phyloP scores from a whole-genome alignment of 2,113 vertebrate genomes.

The Dasyurus viverrinus region DNA sequence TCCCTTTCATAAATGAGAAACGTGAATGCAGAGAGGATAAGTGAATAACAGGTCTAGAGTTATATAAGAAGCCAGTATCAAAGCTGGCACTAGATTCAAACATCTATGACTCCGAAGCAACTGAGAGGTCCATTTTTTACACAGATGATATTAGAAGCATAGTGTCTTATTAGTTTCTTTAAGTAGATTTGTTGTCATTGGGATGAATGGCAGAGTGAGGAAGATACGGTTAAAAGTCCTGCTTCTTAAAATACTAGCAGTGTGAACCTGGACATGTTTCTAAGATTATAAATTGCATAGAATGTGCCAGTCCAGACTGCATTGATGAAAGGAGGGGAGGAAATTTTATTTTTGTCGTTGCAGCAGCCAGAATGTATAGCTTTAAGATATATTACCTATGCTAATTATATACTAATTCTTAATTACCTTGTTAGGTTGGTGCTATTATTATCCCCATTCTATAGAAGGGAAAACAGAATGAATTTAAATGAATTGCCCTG shows the following conservation, averaged over 20 bases:
- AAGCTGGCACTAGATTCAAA: background rate
- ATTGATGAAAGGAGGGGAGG: background rate
- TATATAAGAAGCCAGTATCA: background rate
- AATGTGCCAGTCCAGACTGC: background rate
- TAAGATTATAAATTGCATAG: background rate
- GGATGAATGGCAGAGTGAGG: background rate
- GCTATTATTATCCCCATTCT: too few relatives aligned
- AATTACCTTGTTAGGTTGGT: background rate
- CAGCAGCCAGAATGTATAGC: background rate
- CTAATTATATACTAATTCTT: background rate
- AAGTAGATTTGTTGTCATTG: background rate
- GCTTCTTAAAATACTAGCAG: background rate
- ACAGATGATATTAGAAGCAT: background rate
- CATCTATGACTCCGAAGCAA: background rate
- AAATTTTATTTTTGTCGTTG: background rate
- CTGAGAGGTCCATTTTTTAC: background rate
- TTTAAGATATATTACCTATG: background rate
- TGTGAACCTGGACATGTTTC: background rate
- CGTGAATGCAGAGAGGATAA: background rate
- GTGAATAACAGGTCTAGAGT: background rate
- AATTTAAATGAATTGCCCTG: background rate
- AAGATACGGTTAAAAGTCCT: background rate
- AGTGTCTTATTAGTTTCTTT: background rate
- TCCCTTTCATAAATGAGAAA: background rate
- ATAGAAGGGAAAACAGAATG: background rate